phyloP scores from a whole-genome alignment of 2,888 invertebrate species.

The Pseudococcus viburni region DNA sequence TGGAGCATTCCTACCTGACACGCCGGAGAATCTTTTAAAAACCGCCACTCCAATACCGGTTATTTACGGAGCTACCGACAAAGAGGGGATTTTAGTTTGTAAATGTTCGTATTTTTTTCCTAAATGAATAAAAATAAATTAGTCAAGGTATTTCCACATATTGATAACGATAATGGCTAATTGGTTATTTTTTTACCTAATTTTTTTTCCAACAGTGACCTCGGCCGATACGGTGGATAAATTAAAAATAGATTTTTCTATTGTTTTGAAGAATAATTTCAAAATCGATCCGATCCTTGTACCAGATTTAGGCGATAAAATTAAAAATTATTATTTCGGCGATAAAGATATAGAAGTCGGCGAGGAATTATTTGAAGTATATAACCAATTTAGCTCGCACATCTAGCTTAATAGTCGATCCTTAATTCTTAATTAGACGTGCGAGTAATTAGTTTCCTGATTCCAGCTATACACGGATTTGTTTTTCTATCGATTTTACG shows the following conservation, averaged over 20 bases:
- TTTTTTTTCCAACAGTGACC: neutral
- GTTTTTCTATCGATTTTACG: slow-evolving; percentile 79
- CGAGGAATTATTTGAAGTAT: slow-evolving; percentile 1
- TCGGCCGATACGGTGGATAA: neutral
- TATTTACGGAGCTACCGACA: slow-evolving; percentile 19
- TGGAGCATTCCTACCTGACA: slow-evolving; percentile 24
- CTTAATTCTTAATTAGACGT: neutral
- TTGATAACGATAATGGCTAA: neutral
- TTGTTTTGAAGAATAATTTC: slow-evolving; percentile 14
- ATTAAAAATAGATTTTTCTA: slow-evolving; percentile 8
- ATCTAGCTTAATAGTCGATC: neutral
- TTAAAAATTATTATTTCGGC: slow-evolving; percentile 28
- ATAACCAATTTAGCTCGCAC: neutral
- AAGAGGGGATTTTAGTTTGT: slow-evolving; percentile 36
- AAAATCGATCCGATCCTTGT: slow-evolving; percentile 18
- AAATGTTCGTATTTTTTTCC: neutral
- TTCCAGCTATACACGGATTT: slow-evolving; percentile 81
- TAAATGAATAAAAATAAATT: too few species aligned
- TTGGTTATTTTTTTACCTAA: neutral
- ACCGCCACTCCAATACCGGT: slow-evolving; percentile 22
- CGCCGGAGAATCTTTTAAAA: slow-evolving; percentile 3
- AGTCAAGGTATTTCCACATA: too few species aligned
- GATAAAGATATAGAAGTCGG: slow-evolving; percentile 25
- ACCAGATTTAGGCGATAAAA: neutral
- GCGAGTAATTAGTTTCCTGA: neutral